These are phyloP conservation scores for Spheniscus mendiculus DNA, from an alignment of 2,113 vertebrate genomes.

Conservation along the genomic window DNA sequence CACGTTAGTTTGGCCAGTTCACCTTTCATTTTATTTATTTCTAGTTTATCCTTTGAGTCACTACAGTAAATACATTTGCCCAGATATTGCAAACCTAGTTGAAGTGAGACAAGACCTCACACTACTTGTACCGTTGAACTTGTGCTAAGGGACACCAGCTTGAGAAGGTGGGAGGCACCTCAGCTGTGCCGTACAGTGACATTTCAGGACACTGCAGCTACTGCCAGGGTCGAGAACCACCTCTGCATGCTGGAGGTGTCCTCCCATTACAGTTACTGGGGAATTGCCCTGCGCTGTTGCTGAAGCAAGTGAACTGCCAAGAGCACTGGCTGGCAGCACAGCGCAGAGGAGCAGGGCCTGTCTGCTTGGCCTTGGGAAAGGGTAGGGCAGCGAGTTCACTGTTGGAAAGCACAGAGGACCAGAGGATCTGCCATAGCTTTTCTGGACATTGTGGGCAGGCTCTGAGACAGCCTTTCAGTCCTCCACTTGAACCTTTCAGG, in stretches of 20 bases:
- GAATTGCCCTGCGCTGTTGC: not conserved
- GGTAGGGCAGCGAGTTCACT: not conserved
- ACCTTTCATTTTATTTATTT: not conserved
- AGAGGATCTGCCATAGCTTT: not conserved
- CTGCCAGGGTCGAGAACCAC: not conserved
- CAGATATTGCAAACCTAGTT: not conserved
- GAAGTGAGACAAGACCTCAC: not conserved
- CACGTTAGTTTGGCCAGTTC: not conserved
- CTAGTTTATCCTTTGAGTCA: not conserved
- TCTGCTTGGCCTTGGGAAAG: not conserved
- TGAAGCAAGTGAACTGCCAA: not conserved
- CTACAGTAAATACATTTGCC: not conserved
- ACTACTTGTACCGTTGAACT: not conserved
- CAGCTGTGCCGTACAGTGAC: not conserved
- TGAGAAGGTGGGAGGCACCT: not conserved
- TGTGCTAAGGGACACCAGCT: not conserved
- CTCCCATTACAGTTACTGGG: not conserved
- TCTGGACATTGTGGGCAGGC: not conserved
- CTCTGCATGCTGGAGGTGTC: not conserved
- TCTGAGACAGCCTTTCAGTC: not conserved
- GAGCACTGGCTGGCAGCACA: not conserved
- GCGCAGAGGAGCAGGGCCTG: not conserved
- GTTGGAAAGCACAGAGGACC: not conserved
- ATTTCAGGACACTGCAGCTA: not conserved
- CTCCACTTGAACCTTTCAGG: not conserved